Base-by-base conservation (phyloP, 2,113 vertebrate genomes). In the Plecturocebus donacophilus region DNA sequence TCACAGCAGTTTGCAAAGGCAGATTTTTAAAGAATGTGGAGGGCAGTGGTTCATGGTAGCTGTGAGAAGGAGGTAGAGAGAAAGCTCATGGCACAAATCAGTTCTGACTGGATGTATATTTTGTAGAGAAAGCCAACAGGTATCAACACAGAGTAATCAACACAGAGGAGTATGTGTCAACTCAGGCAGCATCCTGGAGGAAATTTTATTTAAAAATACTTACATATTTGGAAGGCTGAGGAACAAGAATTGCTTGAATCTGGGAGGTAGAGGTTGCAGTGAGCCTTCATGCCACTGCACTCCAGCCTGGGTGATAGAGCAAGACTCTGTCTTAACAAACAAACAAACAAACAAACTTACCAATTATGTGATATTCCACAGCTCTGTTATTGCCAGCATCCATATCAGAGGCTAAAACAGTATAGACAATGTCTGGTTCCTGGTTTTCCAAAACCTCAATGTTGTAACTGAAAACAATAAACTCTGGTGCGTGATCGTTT, bases 401-500 rank as follows among this genome's bases (percentile, higher is more conserved):
- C 93, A 98, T 97, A 97, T 99, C 99, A 3, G 97, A 98, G 92
- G 99, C 99, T 97, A 82, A 94, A 23, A 98, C 80, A 11, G 98
- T 96, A 64, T 99, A 99, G 93, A 99, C 8, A 3, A 99, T 68
- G 81, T 98, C 98, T 25, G 99, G 99, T 16, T 98, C 98, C 56
- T 99, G 99, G 98, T 99, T 99, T 97, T 99, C 99, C 66, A 98
- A 98, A 95, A 99, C 95, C 92, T 92, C 96, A 76, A 99, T 98
- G 96, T 98, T 98, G 94, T 98, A 98, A 13, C 95, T 56, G 0
- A 98, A 97, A 97, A 99, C 97, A 94, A 99, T 98, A 96, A 99
- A 99, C 5, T 90, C 96, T 2, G 99, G 99, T 35, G 98, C 86
- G 13, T 99, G 99, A 97, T 99, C 99, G 0, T 99, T 99, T 96